A percentile compares a stretch with the other conserved stretches of the same genome.
phyloP scores from a whole-genome alignment of 2,888 invertebrate genomes.

The Drosophila lacicola region DNA sequence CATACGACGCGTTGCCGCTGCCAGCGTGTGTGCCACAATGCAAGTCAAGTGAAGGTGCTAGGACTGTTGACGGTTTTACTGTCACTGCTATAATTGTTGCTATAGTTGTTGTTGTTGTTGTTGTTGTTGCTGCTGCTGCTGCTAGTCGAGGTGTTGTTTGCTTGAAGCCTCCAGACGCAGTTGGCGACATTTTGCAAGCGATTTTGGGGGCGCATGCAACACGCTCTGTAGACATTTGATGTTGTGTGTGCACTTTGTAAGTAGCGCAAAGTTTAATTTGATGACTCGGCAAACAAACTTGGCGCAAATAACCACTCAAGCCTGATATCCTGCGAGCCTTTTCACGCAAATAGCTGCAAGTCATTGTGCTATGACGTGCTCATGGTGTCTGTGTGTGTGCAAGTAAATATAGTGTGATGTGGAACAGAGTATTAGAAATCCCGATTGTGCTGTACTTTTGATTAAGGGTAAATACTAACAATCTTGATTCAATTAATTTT shows the following conservation, averaged over 20 bases:
- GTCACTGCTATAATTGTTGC: slow-evolving; percentile 48
- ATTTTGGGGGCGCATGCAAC: slow-evolving; percentile 16
- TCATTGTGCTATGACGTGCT: background rate
- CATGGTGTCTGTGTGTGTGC: background rate
- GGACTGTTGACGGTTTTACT: slow-evolving; percentile 69
- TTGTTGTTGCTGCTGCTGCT: slow-evolving; percentile 22
- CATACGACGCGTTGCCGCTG: slow-evolving; percentile 69
- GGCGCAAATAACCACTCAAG: slow-evolving; percentile 24
- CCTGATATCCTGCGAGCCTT: slow-evolving; percentile 7
- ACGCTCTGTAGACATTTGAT: slow-evolving; percentile 42
- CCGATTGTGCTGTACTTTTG: background rate
- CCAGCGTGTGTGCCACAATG: slow-evolving; percentile 39
- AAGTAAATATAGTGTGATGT: too few species aligned
- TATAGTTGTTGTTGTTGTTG: slow-evolving; percentile 14
- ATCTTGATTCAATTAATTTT: too few species aligned
- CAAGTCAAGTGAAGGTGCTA: slow-evolving; percentile 74
- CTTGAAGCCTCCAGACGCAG: slow-evolving; percentile 39
- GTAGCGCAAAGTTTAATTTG: slow-evolving; percentile 49
- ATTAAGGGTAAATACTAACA: background rate
- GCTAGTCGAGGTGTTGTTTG: slow-evolving; percentile 62
- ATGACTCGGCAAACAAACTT: slow-evolving; percentile 40
- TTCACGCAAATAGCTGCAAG: background rate
- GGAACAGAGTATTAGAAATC: background rate
- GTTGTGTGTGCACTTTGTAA: slow-evolving; percentile 39
- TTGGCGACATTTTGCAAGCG: slow-evolving; percentile 52